These are phyloP conservation scores for Nestor notabilis DNA, from an alignment of 2,113 vertebrate species.

Conservation along the genomic window DNA sequence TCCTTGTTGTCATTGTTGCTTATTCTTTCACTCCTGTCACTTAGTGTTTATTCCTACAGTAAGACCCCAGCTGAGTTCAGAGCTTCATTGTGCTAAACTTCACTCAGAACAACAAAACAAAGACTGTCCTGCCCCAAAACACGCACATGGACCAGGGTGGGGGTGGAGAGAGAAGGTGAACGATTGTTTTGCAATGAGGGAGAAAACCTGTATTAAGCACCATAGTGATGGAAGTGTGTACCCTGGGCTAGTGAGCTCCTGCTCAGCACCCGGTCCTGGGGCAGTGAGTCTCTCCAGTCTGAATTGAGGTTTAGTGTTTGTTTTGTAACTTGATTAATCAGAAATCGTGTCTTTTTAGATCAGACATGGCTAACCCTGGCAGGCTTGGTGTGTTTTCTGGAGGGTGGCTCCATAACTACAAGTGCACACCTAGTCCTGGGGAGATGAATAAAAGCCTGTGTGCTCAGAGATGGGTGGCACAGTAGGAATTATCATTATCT, in stretches of 20 bases:
- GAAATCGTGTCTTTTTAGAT: neutral
- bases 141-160: neutral
- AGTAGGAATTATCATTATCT: neutral
- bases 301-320: neutral
- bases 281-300: neutral
- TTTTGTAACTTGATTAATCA: neutral
- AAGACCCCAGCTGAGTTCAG: slow-evolving; percentile 17
- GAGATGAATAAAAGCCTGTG: neutral
- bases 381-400: neutral
- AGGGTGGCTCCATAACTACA: neutral
- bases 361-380: neutral
- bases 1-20: slow-evolving; percentile 23
- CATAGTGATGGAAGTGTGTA: neutral
- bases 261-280: neutral
- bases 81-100: neutral
- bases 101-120: neutral
- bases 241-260: neutral
- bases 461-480: neutral
- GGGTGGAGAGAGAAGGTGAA: neutral
- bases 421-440: neutral
- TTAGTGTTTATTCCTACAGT: neutral
- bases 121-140: neutral
- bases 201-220: neutral
- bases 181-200: neutral
- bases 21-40: slow-evolving; percentile 5